Percentiles rank a stretch among this genome's conserved stretches.
phyloP scores from a whole-genome alignment of 2,888 invertebrate genomes.

The Ophion ventricosus region DNA sequence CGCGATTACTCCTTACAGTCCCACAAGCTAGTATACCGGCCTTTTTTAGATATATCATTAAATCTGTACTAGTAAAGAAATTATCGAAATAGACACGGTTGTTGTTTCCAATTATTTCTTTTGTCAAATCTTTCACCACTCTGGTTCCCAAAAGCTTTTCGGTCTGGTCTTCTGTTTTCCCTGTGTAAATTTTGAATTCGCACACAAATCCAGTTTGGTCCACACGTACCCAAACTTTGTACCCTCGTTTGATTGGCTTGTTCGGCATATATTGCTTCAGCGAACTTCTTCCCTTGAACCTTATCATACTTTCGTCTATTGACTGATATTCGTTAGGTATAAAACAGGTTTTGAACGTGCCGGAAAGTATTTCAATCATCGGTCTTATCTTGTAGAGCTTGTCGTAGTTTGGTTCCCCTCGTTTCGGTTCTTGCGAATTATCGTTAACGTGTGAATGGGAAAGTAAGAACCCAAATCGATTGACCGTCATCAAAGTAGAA shows the following conservation, averaged over 20 bases:
- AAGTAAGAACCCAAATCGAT: neutral
- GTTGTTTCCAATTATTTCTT: conserved; percentile 40
- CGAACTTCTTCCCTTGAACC: no score
- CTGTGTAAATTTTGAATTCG: conserved; percentile 74
- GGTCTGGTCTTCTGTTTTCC: no score
- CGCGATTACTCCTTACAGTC: no score
- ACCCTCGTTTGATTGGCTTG: conserved; percentile 53
- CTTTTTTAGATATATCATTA: neutral
- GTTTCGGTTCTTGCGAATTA: conserved; percentile 16
- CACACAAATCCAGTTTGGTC: conserved; percentile 27
- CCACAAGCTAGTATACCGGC: no score
- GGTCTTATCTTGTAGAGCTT: conserved; percentile 72
- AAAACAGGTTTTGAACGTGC: conserved; percentile 60
- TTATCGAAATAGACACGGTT: conserved; percentile 63
- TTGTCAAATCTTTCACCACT: conserved; percentile 71
- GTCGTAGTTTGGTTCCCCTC: conserved; percentile 63
- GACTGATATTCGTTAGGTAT: conserved; percentile 60
- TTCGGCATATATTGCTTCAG: conserved; percentile 49
- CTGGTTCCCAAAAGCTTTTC: no score
- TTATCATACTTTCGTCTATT: conserved; percentile 72
- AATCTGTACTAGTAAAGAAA: conserved; percentile 23
- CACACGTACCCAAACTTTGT: conserved; percentile 44
- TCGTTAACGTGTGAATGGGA: neutral
- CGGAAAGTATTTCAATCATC: conserved; percentile 60
- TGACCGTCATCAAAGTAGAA: conserved; percentile 1